These are phyloP conservation scores for Anoplophora glabripennis DNA, from an alignment of 1,140 invertebrate species.

Conservation along the genomic window DNA sequence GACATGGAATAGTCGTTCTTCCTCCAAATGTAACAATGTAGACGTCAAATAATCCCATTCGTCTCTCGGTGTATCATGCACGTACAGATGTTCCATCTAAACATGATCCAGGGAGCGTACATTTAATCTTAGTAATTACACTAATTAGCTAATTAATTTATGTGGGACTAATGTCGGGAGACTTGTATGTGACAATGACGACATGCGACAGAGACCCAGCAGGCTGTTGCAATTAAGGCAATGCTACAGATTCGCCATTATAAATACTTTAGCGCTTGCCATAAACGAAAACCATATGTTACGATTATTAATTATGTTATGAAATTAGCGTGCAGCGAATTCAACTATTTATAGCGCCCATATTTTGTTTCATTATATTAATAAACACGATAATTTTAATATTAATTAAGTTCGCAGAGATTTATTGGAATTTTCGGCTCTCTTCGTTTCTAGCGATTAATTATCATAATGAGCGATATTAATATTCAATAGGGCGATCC, in stretches of 20 bases:
- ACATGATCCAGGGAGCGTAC: not conserved
- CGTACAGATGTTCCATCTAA: too few relatives aligned
- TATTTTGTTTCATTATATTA: constrained; percentile 20
- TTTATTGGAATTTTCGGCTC: constrained; percentile 4
- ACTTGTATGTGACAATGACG: constrained; percentile 5
- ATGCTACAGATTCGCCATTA: constrained; percentile 7
- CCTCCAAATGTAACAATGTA: too few relatives aligned
- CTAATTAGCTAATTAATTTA: constrained; percentile 19
- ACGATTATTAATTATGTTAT: constrained; percentile 17
- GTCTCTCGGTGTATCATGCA: too few relatives aligned
- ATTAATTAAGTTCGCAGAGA: constrained; percentile 16
- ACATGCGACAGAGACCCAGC: not conserved
- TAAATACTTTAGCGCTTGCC: constrained; percentile 15
- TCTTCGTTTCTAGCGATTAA: constrained; percentile 4
- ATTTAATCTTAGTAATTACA: constrained; percentile 10
- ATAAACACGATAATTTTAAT: constrained; percentile 17
- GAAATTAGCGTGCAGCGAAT: constrained; percentile 14
- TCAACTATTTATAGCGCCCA: constrained; percentile 16
- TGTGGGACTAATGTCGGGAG: constrained; percentile 5
- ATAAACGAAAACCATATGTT: constrained; percentile 17
- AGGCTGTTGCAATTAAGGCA: constrained; percentile 12
- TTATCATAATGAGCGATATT: not conserved
- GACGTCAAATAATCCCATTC: too few relatives aligned
- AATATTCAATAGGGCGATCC: too few relatives aligned
- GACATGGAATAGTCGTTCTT: too few relatives aligned